Evolutionary conservation across 2,888 invertebrate genomes (phyloP), one percentile per base, ranked within the genome.

Genomic region (Willowsia nigromaculata): DNA sequence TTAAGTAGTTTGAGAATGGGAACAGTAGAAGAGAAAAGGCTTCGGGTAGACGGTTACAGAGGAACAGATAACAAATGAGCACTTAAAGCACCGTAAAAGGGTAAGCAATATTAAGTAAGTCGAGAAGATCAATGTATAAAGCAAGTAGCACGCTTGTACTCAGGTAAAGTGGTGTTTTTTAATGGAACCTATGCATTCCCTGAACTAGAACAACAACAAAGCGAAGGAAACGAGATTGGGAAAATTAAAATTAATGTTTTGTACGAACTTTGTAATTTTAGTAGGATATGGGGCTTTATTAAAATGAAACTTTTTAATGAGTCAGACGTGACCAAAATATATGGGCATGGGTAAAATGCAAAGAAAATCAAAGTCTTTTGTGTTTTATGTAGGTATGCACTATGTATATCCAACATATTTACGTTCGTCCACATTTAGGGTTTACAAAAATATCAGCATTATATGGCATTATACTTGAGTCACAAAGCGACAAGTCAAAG

Each of bases 51-150:
- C 13, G 25, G 43, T 11, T 5, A 30, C 25, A 25, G n/a, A 33
- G 30, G 15, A 71, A 71, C 71, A 74, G 74, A 47, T 74, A 74
- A 74, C 74, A 74, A 74, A 74, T 74, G 74, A 74, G 33, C 47
- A 5, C 43, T 71, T 71, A 68, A n/a, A 59, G 25, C 27, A 7
- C 11, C 59, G 27, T 59, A 50, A 50, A 18, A 50, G 50, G 50
- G n/a, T 1, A 50, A 50, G 11, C 11, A 13, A 43, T 43, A 43
- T 43, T n/a, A 40, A 40, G 9, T 4, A 4, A 40, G 40, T 40
- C 4, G 13, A 50, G 47, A 50, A 50, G 50, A 50, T 18, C 18
- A 50, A 50, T 50, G 6, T 13, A 50, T n/a, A 11, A 40, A 40
- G 40, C 40, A 40, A 40, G 40, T 40, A 9, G 50, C 15, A 18